Evolutionary conservation across 2,797 vertebrate species (phyloP), one percentile per base, ranked within the genome.

Genomic region (Alfaro cultratus): DNA sequence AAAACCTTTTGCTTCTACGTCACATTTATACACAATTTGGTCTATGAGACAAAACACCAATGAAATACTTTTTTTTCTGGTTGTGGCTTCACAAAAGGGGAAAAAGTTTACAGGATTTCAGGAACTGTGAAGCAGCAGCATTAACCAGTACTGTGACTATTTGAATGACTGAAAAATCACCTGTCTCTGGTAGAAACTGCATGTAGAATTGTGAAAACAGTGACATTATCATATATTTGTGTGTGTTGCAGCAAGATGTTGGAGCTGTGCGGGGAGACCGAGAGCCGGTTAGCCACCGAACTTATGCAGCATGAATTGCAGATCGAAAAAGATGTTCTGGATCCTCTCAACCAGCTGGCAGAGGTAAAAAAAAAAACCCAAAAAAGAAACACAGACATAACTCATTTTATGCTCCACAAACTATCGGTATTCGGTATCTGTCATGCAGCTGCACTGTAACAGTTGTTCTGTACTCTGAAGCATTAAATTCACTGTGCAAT

Each of bases 181-280:
- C 16, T 39, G 34, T 4, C 8, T 67, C 18, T 10, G 34, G 34
- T 23, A 21, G 34, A 67, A 39, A 67, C 49, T 74, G 47, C 76
- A 41, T 80, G 43, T 51, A 64, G 57, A 81, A 41, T 47, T 41
- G 39, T 13, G 31, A 62, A 84, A 77, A 78, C 7, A 0, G 15
- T 34, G 7, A n/a, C 77, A 29, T 77, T 47, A 79, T n/a, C 75
- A 34, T 85, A 16, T 9, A 5, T 83, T 16, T 15, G 49, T 82
- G 13, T 86, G 31, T 86, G 67, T 83, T 53, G 57, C 83, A 99
- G 98, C 88, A 98, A 97, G 92, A 98, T 98, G 96, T 97, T 99
- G 93, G 97, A 97, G 23, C 95, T 96, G 0, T 99, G 99, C 73
- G 97, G 97, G 0, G 97, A 99, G 1, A 97, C 97, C 1, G 98